Evolutionary conservation across 2,113 vertebrate species (phyloP).

Genomic region (Paraplagusia blochii): DNA sequence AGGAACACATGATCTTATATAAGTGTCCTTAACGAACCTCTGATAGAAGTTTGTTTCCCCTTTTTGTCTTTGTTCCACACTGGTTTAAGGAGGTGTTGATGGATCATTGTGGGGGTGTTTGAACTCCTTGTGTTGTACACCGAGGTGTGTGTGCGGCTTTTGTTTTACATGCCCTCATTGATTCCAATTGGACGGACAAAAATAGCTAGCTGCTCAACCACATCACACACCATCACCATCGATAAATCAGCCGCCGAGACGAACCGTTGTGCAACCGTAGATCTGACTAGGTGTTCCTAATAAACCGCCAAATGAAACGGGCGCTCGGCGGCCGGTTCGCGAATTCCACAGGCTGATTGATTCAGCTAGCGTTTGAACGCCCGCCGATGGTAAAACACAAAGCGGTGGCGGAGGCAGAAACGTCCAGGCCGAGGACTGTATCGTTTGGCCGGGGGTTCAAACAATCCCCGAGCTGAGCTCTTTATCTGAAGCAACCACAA

Average conservation of each 20-base stretch:
- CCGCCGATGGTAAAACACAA: slow-evolving; percentile 62
- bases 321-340: slow-evolving; percentile 16
- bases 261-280: too few species aligned
- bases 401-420: slow-evolving; percentile 42
- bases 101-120: background rate
- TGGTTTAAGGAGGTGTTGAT: background rate
- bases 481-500: slow-evolving; percentile 65
- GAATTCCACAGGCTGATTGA: slow-evolving; percentile 39
- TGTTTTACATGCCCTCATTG: too few species aligned
- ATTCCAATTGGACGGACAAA: background rate
- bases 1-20: background rate
- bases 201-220: background rate
- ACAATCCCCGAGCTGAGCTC: slow-evolving; percentile 31
- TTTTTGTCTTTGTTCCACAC: background rate
- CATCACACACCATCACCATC: background rate
- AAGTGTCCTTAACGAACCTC: background rate
- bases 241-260: background rate
- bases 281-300: background rate
- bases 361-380: slow-evolving; percentile 48
- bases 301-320: background rate
- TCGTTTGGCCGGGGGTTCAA: slow-evolving; percentile 59
- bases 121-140: background rate
- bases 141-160: background rate
- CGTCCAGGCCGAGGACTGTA: slow-evolving; percentile 46
- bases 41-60: background rate